Evolutionary conservation across 2,888 invertebrate genomes (phyloP).

Genomic region (Bombylius discolor): DNA sequence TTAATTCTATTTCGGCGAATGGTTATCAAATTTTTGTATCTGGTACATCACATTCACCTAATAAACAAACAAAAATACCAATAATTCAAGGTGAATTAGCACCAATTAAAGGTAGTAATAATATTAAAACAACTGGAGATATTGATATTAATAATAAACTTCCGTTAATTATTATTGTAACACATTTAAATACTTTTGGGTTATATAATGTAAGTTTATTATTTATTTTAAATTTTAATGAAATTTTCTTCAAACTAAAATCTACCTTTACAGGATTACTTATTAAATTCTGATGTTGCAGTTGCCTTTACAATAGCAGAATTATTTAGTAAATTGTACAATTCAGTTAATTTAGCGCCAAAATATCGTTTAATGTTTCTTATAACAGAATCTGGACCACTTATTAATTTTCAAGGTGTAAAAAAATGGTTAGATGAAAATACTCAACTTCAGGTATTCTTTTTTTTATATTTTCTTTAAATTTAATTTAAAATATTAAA

Average conservation of each 20-base stretch:
- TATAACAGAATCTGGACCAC: constrained; percentile 79
- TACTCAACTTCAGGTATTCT: constrained; percentile 48
- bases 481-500: neutral
- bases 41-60: constrained; percentile 54
- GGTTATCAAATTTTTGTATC: constrained; percentile 83
- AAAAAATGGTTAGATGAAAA: constrained; percentile 85
- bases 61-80: constrained; percentile 70
- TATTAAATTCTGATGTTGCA: constrained; percentile 78
- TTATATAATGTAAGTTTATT: constrained; percentile 68
- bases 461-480: neutral
- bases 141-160: constrained; percentile 46
- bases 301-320: constrained; percentile 77
- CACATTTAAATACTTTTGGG: constrained; percentile 87
- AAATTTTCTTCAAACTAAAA: neutral
- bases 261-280: constrained; percentile 51
- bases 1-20: constrained; percentile 81
- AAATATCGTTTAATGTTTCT: constrained; percentile 74
- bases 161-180: constrained; percentile 80
- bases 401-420: constrained; percentile 83
- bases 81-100: constrained; percentile 74
- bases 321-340: constrained; percentile 76
- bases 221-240: neutral
- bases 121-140: constrained; percentile 31
- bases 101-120: constrained; percentile 18
- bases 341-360: constrained; percentile 56